Base-by-base conservation (phyloP, 2,888 invertebrate genomes). In the Dryomyza anilis region DNA sequence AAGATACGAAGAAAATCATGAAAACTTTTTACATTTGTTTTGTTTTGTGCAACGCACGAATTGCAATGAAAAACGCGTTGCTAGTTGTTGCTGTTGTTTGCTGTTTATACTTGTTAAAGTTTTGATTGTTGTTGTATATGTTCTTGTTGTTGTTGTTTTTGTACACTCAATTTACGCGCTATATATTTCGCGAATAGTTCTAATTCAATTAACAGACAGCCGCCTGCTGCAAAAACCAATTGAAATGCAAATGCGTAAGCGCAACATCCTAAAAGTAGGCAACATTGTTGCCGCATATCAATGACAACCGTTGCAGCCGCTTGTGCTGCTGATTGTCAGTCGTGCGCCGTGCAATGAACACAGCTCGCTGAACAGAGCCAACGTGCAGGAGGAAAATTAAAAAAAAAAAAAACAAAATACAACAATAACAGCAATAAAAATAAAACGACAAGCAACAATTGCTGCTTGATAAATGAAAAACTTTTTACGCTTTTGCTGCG, bases 161-260 rank as follows among this genome's bases (percentile, higher is more conserved):
- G n/a, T n/a, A n/a, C n/a, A n/a, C n/a, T n/a, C n/a, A n/a, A 10
- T 25, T 50, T 23, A 50, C 23, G 48, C 10, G 48, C 19, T 50
- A 50, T 50, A 23, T 50, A 50, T 21, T 50, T 23, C n/a, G n/a
- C n/a, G 48, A 50, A 23, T 23, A 50, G 2, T 55, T 56, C 27
- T 56, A 43, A 56, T 56, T 43, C 56, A 56, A 58, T 58, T 58
- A 46, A 58, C 45, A 58, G 45, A 16, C 53, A 16, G 55, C 33
- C 19, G 14, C 33, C 10, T 8, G 21, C 56, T 14, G 33, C 25
- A 36, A 56, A 19, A 36, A n/a, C 29, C 50, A 46, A 58, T 58
- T 46, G 16, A 58, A 46, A 58, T 58, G 60, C 52, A 39, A 27
- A 58, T 7, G 39, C 7, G 14, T 3, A 39, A 12, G 39, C 3